phyloP scores from a whole-genome alignment of 1,140 invertebrate genomes.

The Popillia japonica region DNA sequence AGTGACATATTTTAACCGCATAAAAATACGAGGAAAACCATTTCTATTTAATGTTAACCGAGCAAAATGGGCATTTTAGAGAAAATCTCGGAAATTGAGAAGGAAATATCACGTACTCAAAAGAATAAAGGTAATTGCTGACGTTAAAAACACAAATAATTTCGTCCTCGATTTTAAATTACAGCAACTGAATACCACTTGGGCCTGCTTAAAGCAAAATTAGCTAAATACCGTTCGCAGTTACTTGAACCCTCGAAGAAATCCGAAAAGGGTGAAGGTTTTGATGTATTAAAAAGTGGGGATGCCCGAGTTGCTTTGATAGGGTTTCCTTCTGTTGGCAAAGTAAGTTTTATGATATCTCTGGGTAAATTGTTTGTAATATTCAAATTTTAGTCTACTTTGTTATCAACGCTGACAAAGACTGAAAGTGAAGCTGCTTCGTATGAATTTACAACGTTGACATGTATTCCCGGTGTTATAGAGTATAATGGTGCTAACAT shows the following conservation, averaged over 20 bases:
- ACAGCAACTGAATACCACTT: conserved; percentile 99
- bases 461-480: conserved; percentile 99
- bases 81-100: conserved; percentile 98
- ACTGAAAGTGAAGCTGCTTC: conserved; percentile 95
- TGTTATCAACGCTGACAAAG: conserved; percentile 91
- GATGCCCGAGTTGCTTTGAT: conserved; percentile 98
- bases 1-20: background rate
- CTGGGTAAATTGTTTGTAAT: conserved; percentile 28
- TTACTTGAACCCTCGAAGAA: conserved; percentile 95
- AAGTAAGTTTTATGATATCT: conserved; percentile 64
- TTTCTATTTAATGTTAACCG: background rate
- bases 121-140: conserved; percentile 94
- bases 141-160: background rate
- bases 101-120: conserved; percentile 97
- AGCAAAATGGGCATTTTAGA: conserved; percentile 93
- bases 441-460: conserved; percentile 99
- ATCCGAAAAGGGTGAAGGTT: conserved; percentile 98
- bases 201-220: conserved; percentile 96
- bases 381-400: conserved; percentile 77
- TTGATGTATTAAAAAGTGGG: conserved; percentile 99
- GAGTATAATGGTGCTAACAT: conserved; percentile 99
- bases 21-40: background rate
- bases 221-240: conserved; percentile 97
- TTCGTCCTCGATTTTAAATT: conserved; percentile 41
- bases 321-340: conserved; percentile 96